Conservation (phyloP, 2,797 vertebrate species). For the Pelodytes ibericus region DNA sequence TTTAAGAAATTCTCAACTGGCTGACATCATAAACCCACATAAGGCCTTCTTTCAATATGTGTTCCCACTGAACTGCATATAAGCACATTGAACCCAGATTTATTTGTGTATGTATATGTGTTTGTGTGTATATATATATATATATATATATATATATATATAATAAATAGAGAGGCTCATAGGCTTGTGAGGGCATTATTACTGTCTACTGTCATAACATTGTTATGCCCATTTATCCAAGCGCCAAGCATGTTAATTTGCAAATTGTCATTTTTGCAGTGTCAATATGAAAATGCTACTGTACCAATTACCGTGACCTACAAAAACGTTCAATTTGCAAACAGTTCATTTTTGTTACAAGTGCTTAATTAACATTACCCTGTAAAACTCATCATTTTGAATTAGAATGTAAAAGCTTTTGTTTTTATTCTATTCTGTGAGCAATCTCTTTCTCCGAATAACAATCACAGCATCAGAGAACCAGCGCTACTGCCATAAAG, state of each 20-base stretch:
- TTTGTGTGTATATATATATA: too few species aligned
- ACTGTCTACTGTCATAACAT: too few species aligned
- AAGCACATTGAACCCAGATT: too few species aligned
- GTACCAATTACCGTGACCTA: constrained; percentile 4
- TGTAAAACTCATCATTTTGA: constrained; percentile 15
- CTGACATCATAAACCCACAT: too few species aligned
- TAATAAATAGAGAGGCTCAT: too few species aligned
- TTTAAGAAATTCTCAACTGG: too few species aligned
- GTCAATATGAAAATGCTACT: background rate
- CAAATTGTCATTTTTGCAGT: background rate
- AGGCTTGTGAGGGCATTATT: too few species aligned
- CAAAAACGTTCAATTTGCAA: constrained; percentile 7
- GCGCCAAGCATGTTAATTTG: background rate
- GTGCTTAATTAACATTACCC: background rate
- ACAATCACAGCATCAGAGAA: constrained; percentile 40
- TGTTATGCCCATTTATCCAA: background rate
- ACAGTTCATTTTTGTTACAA: constrained; percentile 22
- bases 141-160: too few species aligned
- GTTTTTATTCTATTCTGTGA: constrained; percentile 35
- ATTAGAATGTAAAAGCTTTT: constrained; percentile 42
- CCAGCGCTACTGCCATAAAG: constrained; percentile 32
- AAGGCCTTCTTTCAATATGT: too few species aligned
- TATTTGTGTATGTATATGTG: too few species aligned
- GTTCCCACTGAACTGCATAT: too few species aligned
- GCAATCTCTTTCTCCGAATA: constrained; percentile 31